phyloP scores from a whole-genome alignment of 1,140 invertebrate species.

The Helicoverpa zea region DNA sequence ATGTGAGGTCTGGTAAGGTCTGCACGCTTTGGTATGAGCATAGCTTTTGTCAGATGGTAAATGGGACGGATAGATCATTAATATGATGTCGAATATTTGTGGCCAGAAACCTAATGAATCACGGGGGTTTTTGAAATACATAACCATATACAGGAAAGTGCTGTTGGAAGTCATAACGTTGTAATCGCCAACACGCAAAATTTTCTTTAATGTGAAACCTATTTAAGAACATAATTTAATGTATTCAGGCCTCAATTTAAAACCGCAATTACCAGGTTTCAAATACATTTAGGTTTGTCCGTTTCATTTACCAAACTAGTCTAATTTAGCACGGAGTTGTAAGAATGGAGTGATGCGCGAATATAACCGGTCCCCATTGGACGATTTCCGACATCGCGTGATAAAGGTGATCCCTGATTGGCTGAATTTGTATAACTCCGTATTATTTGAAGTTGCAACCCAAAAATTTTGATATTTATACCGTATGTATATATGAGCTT shows the following conservation, averaged over 20 bases:
- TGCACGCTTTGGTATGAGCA: not conserved
- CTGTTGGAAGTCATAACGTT: no score
- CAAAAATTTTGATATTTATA: conserved; percentile 42
- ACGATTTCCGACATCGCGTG: not conserved
- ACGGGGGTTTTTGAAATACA: not conserved
- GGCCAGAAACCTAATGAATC: no score
- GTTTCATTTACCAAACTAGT: conserved; percentile 3
- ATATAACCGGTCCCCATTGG: not conserved
- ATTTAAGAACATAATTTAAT: no score
- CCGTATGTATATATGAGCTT: conserved; percentile 39
- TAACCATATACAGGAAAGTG: no score
- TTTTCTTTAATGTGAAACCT: no score
- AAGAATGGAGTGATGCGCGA: not conserved
- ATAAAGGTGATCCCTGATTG: not conserved
- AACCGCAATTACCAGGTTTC: no score
- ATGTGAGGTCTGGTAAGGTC: conserved; percentile 95
- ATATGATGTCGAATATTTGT: not conserved
- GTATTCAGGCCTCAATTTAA: no score
- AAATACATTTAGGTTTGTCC: not conserved
- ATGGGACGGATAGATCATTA: not conserved
- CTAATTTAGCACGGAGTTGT: not conserved
- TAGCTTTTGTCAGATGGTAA: conserved; percentile 16
- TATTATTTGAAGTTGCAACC: not conserved
- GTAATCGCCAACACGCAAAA: no score
- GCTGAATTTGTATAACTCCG: not conserved